Evolutionary conservation across 2,888 invertebrate genomes (phyloP).

Genomic region (Dorcus parallelipipedus): DNA sequence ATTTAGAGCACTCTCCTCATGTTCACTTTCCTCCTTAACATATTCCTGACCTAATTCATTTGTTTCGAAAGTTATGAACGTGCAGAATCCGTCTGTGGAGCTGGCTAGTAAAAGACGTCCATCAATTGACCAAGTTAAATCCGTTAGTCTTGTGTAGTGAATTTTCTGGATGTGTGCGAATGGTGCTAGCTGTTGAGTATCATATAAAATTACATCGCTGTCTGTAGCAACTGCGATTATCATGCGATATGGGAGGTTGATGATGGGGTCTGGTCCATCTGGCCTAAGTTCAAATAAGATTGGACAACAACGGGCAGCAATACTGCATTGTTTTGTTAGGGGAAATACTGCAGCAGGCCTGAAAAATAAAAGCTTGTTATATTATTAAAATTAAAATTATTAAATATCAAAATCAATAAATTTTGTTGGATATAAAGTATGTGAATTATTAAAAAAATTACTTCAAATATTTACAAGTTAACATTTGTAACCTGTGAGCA

Average conservation of each 20-base stretch:
- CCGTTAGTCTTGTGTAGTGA: slow-evolving; percentile 85
- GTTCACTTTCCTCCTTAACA: slow-evolving; percentile 47
- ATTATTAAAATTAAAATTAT: too few relatives aligned
- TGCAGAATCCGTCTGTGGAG: slow-evolving; percentile 89
- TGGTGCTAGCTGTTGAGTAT: slow-evolving; percentile 79
- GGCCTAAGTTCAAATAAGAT: slow-evolving; percentile 61
- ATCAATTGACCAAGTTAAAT: slow-evolving; percentile 83
- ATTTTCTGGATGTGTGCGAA: slow-evolving; percentile 79
- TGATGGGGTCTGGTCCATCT: slow-evolving; percentile 53
- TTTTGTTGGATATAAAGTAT: too few relatives aligned
- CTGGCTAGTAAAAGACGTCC: slow-evolving; percentile 73
- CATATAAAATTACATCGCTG: slow-evolving; percentile 80
- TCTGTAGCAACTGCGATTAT: slow-evolving; percentile 90
- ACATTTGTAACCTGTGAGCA: too few relatives aligned
- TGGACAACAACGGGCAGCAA: slow-evolving; percentile 82
- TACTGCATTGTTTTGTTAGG: slow-evolving; percentile 74
- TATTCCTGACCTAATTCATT: slow-evolving; percentile 68
- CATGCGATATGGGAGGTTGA: slow-evolving; percentile 72
- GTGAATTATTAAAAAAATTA: too few relatives aligned
- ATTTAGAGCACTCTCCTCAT: slow-evolving; percentile 34
- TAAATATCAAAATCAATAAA: too few relatives aligned
- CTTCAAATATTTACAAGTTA: too few relatives aligned
- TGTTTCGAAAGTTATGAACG: slow-evolving; percentile 72
- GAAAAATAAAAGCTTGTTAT: slow-evolving; percentile 30
- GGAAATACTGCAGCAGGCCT: slow-evolving; percentile 80